phyloP scores from a whole-genome alignment of 1,140 invertebrate species.

The Mactra quadrangularis region DNA sequence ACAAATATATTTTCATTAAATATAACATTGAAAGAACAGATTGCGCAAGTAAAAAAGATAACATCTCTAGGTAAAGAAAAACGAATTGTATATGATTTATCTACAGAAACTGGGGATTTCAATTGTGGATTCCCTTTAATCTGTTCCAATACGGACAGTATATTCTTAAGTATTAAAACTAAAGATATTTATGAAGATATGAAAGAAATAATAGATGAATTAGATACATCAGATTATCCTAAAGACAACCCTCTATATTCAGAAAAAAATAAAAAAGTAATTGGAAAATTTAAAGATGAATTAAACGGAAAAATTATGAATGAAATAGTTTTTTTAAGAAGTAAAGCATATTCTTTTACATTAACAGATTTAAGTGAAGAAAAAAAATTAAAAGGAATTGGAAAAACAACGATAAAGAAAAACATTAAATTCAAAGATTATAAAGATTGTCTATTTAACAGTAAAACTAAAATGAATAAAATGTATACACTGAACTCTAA shows the following conservation, averaged over 20 bases:
- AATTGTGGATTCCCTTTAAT: too few species aligned
- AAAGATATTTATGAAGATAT: constrained; percentile 69
- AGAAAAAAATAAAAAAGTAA: constrained; percentile 83
- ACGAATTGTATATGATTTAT: too few species aligned
- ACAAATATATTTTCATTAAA: too few species aligned
- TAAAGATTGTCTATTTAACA: constrained; percentile 40
- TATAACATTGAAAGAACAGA: too few species aligned
- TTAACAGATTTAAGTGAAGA: constrained; percentile 75
- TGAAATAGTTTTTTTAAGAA: constrained; percentile 67
- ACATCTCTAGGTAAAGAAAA: neutral
- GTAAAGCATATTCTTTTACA: constrained; percentile 80
- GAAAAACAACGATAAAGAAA: constrained; percentile 34
- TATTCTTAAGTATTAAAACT: too few species aligned
- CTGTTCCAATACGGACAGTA: too few species aligned
- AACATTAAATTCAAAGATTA: constrained; percentile 31
- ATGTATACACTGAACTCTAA: constrained; percentile 22
- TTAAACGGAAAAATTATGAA: constrained; percentile 69
- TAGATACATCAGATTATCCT: constrained; percentile 32
- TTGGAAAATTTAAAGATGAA: constrained; percentile 85
- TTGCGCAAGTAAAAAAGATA: too few species aligned
- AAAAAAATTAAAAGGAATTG: constrained; percentile 64
- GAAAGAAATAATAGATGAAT: neutral
- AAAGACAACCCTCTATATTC: constrained; percentile 1
- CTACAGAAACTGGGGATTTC: too few species aligned
- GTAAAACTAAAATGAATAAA: constrained; percentile 8